Percentiles rank a stretch among this genome's conserved stretches.
Conservation (phyloP, 2,888 invertebrate species). For the Mimumesa dahlbomi region DNA sequence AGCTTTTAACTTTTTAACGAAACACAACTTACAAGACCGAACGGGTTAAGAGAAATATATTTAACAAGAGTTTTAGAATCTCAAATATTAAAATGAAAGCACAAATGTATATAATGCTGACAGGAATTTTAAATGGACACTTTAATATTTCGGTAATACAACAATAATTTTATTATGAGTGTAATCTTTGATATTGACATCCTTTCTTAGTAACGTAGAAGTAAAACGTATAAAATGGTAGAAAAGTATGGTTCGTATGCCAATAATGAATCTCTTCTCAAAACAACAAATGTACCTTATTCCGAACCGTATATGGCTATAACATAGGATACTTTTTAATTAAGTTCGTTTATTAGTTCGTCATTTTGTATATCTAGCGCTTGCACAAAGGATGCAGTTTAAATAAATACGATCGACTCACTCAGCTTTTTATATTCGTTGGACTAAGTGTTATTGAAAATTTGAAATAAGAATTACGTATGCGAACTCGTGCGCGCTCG, state of each 20-base stretch:
- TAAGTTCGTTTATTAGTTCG: conserved; percentile 48
- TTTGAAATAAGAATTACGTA: conserved; percentile 50
- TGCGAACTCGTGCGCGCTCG: conserved; percentile 10
- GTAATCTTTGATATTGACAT: conserved; percentile 57
- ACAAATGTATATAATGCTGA: conserved; percentile 29
- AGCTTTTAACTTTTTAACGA: no score
- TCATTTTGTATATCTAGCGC: conserved; percentile 44
- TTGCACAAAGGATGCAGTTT: conserved; percentile 42
- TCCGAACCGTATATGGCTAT: conserved; percentile 42
- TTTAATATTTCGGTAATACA: conserved; percentile 53
- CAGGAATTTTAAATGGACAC: conserved; percentile 52
- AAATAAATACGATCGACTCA: conserved; percentile 53
- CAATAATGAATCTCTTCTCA: conserved; percentile 38
- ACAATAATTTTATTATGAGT: conserved; percentile 63
- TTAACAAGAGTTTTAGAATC: no score
- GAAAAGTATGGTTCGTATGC: conserved; percentile 45
- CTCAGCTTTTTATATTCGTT: conserved; percentile 38
- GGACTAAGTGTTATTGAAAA: conserved; percentile 50
- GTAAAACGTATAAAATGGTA: conserved; percentile 56
- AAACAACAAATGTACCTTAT: conserved; percentile 38
- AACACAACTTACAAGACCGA: no score
- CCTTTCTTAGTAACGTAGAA: conserved; percentile 41
- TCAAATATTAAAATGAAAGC: conserved; percentile 22
- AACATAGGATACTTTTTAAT: conserved; percentile 41
- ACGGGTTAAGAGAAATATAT: no score